These are phyloP conservation scores for Drosophila biarmipes DNA, from an alignment of 1,140 invertebrate species.

Conservation along the genomic window DNA sequence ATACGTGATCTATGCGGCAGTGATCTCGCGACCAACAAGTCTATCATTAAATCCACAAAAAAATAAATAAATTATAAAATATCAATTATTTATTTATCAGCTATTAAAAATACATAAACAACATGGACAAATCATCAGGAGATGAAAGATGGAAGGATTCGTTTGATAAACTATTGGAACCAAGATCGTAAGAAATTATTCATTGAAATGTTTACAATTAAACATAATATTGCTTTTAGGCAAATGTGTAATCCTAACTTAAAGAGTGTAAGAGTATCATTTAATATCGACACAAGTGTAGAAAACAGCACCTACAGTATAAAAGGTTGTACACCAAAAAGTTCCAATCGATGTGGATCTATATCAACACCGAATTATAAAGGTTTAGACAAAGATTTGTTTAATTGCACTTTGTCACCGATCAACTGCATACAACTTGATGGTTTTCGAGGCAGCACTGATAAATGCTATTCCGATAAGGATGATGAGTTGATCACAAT, in stretches of 20 bases:
- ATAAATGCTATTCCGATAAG: neutral
- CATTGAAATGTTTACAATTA: neutral
- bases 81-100: too few relatives aligned
- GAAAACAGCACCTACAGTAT: slow-evolving; percentile 59
- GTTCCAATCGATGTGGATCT: neutral
- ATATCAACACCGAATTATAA: slow-evolving; percentile 69
- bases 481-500: neutral
- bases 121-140: slow-evolving; percentile 54
- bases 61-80: too few relatives aligned
- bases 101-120: too few relatives aligned
- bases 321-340: neutral
- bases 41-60: too few relatives aligned
- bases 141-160: slow-evolving; percentile 71
- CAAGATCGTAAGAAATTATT: slow-evolving; percentile 41
- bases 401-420: slow-evolving; percentile 63
- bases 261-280: slow-evolving; percentile 59
- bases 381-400: slow-evolving; percentile 30
- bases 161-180: slow-evolving; percentile 68
- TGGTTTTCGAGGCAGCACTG: slow-evolving; percentile 10
- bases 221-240: slow-evolving; percentile 30
- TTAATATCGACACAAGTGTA: slow-evolving; percentile 75
- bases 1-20: too few relatives aligned
- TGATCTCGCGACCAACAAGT: too few relatives aligned
- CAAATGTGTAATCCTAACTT: slow-evolving; percentile 55
- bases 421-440: slow-evolving; percentile 49